Percentiles rank a stretch among this genome's conserved stretches.
Conservation (phyloP, 2,113 vertebrate genomes). For the Merops nubicus region DNA sequence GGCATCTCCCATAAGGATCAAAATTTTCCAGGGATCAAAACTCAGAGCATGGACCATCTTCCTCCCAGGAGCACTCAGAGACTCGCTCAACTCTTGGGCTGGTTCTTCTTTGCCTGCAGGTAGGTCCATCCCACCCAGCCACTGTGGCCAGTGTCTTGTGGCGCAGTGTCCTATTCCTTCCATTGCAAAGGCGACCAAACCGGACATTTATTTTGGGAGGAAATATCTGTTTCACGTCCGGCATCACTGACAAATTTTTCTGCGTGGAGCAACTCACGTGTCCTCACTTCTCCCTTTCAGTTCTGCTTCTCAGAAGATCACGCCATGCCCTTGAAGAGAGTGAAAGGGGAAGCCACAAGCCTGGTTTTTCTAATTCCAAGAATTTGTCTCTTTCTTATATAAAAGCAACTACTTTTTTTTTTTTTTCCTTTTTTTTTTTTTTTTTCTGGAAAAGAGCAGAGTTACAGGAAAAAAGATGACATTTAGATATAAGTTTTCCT, state of each 20-base stretch:
- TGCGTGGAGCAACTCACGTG: background rate
- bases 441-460: background rate
- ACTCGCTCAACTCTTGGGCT: background rate
- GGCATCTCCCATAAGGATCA: background rate
- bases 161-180: background rate
- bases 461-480: fast-evolving
- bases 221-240: background rate
- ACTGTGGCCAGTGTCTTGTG: background rate
- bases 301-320: slow-evolving; percentile 26
- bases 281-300: background rate
- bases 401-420: background rate
- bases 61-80: fast-evolving
- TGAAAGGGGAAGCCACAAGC: background rate
- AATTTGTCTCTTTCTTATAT: background rate
- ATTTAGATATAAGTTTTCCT: background rate
- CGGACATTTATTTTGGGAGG: background rate
- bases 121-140: background rate
- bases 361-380: background rate
- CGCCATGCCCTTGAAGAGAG: fast-evolving
- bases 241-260: background rate
- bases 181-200: background rate
- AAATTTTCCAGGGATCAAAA: background rate
- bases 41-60: background rate
- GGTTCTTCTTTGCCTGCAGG: background rate
- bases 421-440: background rate